Evolutionary conservation across 2,888 invertebrate species (phyloP), one percentile per base, ranked within the genome.

Genomic region (Rotaria socialis): DNA sequence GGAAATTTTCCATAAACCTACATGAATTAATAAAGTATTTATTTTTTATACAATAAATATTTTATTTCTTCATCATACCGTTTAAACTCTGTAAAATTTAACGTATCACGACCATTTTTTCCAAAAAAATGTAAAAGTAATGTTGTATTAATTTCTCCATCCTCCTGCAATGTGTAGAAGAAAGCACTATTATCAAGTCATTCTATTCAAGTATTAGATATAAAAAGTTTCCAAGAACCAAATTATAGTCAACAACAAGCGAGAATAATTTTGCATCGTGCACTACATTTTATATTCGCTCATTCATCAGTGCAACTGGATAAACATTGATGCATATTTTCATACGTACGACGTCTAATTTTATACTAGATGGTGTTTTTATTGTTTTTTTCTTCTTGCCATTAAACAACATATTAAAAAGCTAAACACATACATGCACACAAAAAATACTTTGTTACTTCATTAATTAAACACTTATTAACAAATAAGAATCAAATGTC

Each of bases 81-180:
- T 89, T 94, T 93, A 91, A 98, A 98, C 86, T 96, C 95, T 88
- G 97, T 96, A 90, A 95, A 97, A 89, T 94, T 94, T 50, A 99
- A 93, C 88, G 95, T 95, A 88, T 94, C 94, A 85, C 94, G 95
- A 55, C 98, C 98, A 89, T 95, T 95, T 89, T 94, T 94, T 4
- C 98, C 98, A 91, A 99, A 99, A 91, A 99, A 95, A 91, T 99
- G 97, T 22, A 96, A 93, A 90, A 96, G 94, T 85, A 98, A 92
- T 0, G 96, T 95, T 0, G 98, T 98, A 89, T 96, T 94, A n/a
- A 58, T 41, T 35, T 43, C 35, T n/a, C 24, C 14, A 10, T 41
- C 1, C 0, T 55, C 16, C 24, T 75, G 75, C n/a, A 55, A 41
- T 75, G 85, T 43, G 58, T 58, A 55, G 35, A 43, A 43, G 22